Percentiles rank a stretch among this genome's conserved stretches.
Conservation (phyloP, 2,797 vertebrate species). For the Clarias fuscus region DNA sequence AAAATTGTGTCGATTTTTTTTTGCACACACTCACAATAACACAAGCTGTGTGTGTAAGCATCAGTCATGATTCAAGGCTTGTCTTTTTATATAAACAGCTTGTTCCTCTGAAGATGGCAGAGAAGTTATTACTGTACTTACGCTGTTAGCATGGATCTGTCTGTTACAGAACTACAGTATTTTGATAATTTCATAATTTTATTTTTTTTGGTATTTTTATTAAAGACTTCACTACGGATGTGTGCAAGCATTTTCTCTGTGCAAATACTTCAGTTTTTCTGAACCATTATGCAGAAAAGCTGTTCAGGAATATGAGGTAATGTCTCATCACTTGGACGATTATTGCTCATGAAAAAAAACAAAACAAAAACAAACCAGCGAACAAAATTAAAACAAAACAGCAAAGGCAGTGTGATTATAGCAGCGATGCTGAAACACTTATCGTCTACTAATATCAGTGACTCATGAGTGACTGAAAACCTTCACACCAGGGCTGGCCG, state of each 20-base stretch:
- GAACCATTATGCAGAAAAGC: background rate
- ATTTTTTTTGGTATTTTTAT: background rate
- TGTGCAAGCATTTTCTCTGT: background rate
- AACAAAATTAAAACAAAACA: constrained; percentile 35
- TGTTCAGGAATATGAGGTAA: constrained; percentile 1
- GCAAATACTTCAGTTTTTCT: background rate
- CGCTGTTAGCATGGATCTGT: background rate
- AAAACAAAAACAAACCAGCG: background rate
- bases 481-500: background rate
- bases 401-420: constrained; percentile 41
- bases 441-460: background rate
- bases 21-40: too few relatives aligned
- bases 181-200: background rate
- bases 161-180: background rate
- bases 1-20: too few relatives aligned
- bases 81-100: background rate
- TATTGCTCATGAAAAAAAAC: constrained; percentile 1
- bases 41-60: background rate
- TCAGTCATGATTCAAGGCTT: background rate
- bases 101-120: background rate
- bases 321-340: background rate
- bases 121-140: background rate
- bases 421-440: background rate
- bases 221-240: background rate
- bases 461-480: background rate